Evolutionary conservation across 2,888 invertebrate species (phyloP), one percentile per base, ranked within the genome.

Genomic region (Laspeyria flexula): DNA sequence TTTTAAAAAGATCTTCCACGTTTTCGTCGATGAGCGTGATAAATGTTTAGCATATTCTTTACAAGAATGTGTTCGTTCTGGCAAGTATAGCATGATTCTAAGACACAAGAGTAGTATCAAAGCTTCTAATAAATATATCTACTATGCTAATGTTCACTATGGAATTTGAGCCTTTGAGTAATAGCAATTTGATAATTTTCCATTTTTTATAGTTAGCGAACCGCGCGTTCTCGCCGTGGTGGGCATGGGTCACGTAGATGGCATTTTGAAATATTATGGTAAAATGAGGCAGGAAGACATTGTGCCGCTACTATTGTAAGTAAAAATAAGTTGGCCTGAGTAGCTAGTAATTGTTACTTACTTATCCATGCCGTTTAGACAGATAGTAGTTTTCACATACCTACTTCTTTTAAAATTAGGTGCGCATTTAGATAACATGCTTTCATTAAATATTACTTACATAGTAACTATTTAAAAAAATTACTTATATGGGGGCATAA

Each of bases 191-290:
- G n/a, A n/a, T 25, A 13, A 39, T 10, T 15, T 16, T 15, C 49
- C 43, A 39, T 41, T 25, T 65, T 71, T 67, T 51, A 43, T 70
- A 85, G 86, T 86, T 55, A 85, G 91, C 44, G 93, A 94, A 13
- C 92, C 95, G 4, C 94, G 96, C 57, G 96, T 99, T 10, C 97
- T 99, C 6, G 99, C 97, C 15, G 97, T 99, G 16, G 99, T 99
- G 23, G 99, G 99, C 30, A 97, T 99, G 79, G 99, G 99, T 0
- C 99, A 99, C 84, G 96, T 96, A 3, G 95, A 96, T 45, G 99
- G 99, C 44, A 99, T 99, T 55, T 55, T 72, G 3, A 87, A 81
- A 78, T 91, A 91, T 70, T 92, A 83, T 49, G 92, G 92, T 39
- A 86, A 78, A 78, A 88, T 92, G 88, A 85, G 63, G 62, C 88